Evolutionary conservation across 1,140 invertebrate genomes (phyloP), one percentile per base, ranked within the genome.

Genomic region (Drosophila nigrodunni): DNA sequence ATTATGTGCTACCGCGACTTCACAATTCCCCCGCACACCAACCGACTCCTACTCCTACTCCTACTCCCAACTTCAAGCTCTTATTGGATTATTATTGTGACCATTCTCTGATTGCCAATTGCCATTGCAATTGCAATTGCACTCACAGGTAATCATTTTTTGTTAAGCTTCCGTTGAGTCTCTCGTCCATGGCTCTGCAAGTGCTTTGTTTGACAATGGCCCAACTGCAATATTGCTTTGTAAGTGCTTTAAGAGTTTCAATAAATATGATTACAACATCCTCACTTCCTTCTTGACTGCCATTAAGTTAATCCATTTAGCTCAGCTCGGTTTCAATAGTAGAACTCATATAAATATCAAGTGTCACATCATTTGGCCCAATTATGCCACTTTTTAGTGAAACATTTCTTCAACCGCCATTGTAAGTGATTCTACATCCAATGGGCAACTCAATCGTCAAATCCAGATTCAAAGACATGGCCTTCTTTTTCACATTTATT

Each of bases 1-100:
- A 87, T 83, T 80, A 87, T 82, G 58, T 70, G 67, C 44, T 37
- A 9, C 13, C 39, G 25, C 25, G 25, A 30, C 25, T 30, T 4
- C 25, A 30, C 25, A 13, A 21, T 2, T 7, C 8, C 6, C 7
- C 43, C 11, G 18, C 41, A 50, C 55, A 2, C 9, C 8, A 25
- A 0, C 25, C 25, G 25, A 30, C 25, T 30, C 2, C 15, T 15
- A 15, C 15, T 54, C 6, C 35, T 1, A 39, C 37, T 10, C 18
- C n/a, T 4, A 1, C 7, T n/a, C 6, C 25, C 3, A 11, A 25
- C 49, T 34, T 13, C 49, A 41, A 35, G 35, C 41, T 21, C 49
- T 61, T 70, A 70, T 70, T 70, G 67, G 49, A 69, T 68, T 69
- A 70, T 64, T 55, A 54, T 46, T 61, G 50, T 44, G 43, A 37